A percentile compares a stretch with the other conserved stretches of the same genome.
These are phyloP conservation scores for Sebastes cheni DNA, from an alignment of 2,797 vertebrate genomes.

Conservation along the genomic window DNA sequence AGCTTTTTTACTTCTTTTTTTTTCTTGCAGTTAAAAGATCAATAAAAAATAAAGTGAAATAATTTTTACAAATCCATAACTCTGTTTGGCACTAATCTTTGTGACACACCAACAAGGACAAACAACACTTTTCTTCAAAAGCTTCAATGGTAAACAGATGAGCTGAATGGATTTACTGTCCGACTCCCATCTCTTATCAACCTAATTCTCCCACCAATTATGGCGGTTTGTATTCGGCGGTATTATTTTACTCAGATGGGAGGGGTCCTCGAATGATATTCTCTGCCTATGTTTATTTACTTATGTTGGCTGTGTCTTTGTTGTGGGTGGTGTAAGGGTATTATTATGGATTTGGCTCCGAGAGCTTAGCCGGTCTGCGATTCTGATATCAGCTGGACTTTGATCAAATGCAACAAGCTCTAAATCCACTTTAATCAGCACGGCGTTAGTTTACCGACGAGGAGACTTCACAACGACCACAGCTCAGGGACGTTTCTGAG, in stretches of 20 bases:
- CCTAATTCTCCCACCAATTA: conserved; percentile 71
- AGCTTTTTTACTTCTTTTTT: conserved; percentile 3
- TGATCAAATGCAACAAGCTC: conserved; percentile 76
- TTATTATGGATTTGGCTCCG: conserved; percentile 68
- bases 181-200: conserved; percentile 59
- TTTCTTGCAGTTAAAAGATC: conserved; percentile 35
- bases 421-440: conserved; percentile 75
- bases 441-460: conserved; percentile 53
- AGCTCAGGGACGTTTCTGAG: conserved; percentile 30
- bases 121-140: conserved; percentile 54
- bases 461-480: conserved; percentile 48
- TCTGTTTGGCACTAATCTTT: conserved; percentile 55
- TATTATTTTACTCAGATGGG: conserved; percentile 59
- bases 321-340: conserved; percentile 62
- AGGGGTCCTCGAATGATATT: conserved; percentile 51
- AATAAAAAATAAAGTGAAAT: conserved; percentile 47
- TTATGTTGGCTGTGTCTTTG: conserved; percentile 57
- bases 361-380: conserved; percentile 62
- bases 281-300: conserved; percentile 61
- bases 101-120: conserved; percentile 52
- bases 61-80: conserved; percentile 54
- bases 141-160: conserved; percentile 55
- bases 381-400: conserved; percentile 75
- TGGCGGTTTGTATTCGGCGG: conserved; percentile 40
- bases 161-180: conserved; percentile 69